Evolutionary conservation across 2,888 invertebrate genomes (phyloP).

Genomic region (Dolomedes plantarius): DNA sequence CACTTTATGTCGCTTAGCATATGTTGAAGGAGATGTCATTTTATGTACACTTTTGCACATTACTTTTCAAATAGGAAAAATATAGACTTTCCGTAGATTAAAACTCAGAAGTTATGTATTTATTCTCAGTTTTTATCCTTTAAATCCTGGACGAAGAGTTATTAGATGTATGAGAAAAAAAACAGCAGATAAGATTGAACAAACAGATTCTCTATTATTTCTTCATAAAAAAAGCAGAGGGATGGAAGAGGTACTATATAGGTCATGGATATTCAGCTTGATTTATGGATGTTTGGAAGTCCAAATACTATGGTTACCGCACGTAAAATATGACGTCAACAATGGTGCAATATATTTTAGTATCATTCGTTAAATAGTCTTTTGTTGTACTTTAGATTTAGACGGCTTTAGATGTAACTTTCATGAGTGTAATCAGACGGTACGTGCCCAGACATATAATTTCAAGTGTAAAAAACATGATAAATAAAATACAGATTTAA

Average conservation of each 20-base stretch:
- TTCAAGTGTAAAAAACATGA: not conserved
- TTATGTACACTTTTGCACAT: too few relatives aligned
- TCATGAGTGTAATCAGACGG: not conserved
- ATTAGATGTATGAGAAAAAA: too few relatives aligned
- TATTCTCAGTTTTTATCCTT: too few relatives aligned
- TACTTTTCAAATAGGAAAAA: too few relatives aligned
- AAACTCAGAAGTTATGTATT: too few relatives aligned
- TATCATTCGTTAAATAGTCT: not conserved
- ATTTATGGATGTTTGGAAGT: not conserved
- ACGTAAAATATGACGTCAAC: slow-evolving; percentile 7
- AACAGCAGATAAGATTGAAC: not conserved
- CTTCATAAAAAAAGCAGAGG: not conserved
- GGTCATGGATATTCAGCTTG: not conserved
- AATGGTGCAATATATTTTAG: not conserved
- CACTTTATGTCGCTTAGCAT: too few relatives aligned
- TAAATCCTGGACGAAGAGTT: too few relatives aligned
- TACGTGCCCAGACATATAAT: not conserved
- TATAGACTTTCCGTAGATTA: too few relatives aligned
- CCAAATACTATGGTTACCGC: not conserved
- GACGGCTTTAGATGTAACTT: not conserved
- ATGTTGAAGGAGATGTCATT: too few relatives aligned
- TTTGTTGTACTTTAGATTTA: not conserved
- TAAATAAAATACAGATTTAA: too few relatives aligned
- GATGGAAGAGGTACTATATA: not conserved
- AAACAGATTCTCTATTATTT: not conserved